Evolutionary conservation across 2,888 invertebrate species (phyloP), one percentile per base, ranked within the genome.

Genomic region (Ptilodon capucinus): DNA sequence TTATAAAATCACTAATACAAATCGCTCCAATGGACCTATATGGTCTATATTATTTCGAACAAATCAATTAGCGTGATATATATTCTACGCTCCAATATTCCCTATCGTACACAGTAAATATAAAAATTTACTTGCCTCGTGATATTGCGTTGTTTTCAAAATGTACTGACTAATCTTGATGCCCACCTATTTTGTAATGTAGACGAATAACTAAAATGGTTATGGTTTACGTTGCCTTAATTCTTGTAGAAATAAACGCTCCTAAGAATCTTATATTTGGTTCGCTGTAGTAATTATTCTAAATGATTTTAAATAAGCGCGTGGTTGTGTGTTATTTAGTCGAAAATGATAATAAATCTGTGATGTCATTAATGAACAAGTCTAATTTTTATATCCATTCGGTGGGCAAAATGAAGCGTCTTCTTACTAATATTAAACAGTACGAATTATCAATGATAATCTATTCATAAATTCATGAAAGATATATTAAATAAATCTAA

Each of bases 1-100:
- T 85, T 82, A 72, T 79, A 71, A 34, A 34, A 71, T 71, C 32
- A 74, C 68, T 74, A 75, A 67, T 51, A 59, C 51, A 69, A 76
- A 66, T 79, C 64, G 61, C 52, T 47, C 49, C 48, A 64, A 64
- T 58, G 66, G 60, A 73, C 65, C 68, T 60, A 44, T 54, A 44
- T 6, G 9, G 38, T 38, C 19, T 35, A 19, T 17, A 38, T 19
- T 32, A 14, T 14, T 19, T 18, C 4, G 8, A 7, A n/a, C 21
- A 19, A 19, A 6, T n/a, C 19, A 19, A 38, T 14, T 32, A 6
- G 28, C 14, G 14, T 19, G 16, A 19, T 38, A 4, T 36, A 36
- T 11, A 17, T 14, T 36, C 14, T 17, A 5, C 18, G 35, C 18
- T 36, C 35, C 11, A 36, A 18, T 36, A n/a, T n/a, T n/a, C n/a